These are phyloP conservation scores for Stramonita haemastoma DNA, from an alignment of 2,888 invertebrate genomes.

Conservation along the genomic window DNA sequence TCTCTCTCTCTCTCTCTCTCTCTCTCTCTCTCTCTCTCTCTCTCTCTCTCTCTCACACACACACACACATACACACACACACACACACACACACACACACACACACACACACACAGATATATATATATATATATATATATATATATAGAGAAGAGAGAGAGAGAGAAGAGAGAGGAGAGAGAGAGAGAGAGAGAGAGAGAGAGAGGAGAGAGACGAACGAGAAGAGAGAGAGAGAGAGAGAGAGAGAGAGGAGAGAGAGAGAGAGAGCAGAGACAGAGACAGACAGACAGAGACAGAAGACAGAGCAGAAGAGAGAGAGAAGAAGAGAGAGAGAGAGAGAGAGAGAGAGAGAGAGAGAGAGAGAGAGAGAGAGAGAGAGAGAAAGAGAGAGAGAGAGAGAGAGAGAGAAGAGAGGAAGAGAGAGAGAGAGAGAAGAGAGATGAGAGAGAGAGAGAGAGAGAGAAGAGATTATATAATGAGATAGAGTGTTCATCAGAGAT, in stretches of 20 bases:
- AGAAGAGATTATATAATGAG: no score
- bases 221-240: background rate
- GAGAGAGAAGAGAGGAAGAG: background rate
- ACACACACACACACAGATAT: background rate
- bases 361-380: background rate
- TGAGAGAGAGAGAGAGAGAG: background rate
- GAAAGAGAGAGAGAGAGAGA: background rate
- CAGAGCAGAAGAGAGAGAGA: background rate
- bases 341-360: background rate
- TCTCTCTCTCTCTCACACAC: background rate
- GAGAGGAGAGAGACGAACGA: background rate
- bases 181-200: conserved; percentile 1
- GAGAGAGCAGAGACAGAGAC: no score
- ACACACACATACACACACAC: background rate
- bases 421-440: background rate
- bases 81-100: background rate
- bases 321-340: background rate
- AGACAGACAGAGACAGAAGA: background rate
- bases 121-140: no score
- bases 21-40: background rate
- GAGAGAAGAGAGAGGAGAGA: background rate
- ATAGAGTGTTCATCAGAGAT: no score
- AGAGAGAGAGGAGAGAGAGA: background rate
- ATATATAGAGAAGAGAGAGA: conserved; percentile 9
- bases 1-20: background rate